A percentile compares a stretch with the other conserved stretches of the same genome.
Evolutionary conservation across 2,113 vertebrate genomes (phyloP).

Genomic region (Eclectus roratus): DNA sequence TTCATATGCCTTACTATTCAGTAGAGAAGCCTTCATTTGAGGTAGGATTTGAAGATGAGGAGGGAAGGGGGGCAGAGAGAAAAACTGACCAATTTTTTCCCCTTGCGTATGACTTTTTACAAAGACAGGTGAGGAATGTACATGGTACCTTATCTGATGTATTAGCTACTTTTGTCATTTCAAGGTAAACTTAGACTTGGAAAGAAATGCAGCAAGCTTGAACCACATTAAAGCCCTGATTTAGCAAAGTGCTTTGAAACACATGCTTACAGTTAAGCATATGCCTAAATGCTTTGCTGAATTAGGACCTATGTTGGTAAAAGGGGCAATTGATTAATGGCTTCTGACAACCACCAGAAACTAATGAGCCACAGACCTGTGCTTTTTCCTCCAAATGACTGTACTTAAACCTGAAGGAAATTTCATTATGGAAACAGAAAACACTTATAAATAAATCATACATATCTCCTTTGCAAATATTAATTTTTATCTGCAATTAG

Average conservation of each 20-base stretch:
- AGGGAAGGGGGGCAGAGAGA: not conserved
- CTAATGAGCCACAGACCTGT: slow-evolving; percentile 55
- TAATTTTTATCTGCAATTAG: slow-evolving; percentile 63
- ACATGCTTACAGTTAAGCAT: slow-evolving; percentile 28
- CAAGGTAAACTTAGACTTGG: not conserved
- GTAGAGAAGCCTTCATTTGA: not conserved
- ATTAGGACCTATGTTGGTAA: slow-evolving; percentile 34
- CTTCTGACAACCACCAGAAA: slow-evolving; percentile 66
- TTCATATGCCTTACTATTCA: not conserved
- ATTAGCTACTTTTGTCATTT: slow-evolving; percentile 1
- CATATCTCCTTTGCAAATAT: slow-evolving; percentile 26
- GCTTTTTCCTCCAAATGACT: slow-evolving; percentile 29
- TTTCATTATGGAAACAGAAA: slow-evolving; percentile 66
- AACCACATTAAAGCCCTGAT: slow-evolving; percentile 21
- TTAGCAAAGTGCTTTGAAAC: slow-evolving; percentile 40
- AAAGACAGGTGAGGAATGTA: not conserved
- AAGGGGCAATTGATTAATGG: slow-evolving; percentile 58
- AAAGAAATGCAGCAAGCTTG: not conserved
- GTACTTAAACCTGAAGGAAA: slow-evolving; percentile 32
- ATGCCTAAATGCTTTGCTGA: slow-evolving; percentile 51
- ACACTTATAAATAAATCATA: slow-evolving; percentile 61
- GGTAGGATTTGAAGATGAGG: not conserved
- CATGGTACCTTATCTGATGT: not conserved
- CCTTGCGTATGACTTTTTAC: not conserved
- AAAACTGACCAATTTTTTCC: not conserved